A percentile compares a stretch with the other conserved stretches of the same genome.
phyloP scores from a whole-genome alignment of 2,888 invertebrate genomes.

The Drosophila meridionalis region DNA sequence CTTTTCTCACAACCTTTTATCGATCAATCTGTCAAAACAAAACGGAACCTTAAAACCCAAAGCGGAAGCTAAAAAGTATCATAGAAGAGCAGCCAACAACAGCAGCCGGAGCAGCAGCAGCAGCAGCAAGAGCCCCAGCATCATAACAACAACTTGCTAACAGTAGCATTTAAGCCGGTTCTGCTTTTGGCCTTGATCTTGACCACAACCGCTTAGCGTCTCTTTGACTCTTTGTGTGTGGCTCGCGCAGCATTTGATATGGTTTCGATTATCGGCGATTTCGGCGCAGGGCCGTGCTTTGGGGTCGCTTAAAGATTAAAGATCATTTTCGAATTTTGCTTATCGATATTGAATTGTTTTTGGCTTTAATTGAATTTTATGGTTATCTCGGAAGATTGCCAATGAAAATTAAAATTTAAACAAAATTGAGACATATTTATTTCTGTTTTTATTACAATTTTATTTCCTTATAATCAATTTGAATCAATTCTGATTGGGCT shows the following conservation, averaged over 20 bases:
- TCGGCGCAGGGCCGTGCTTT: slow-evolving; percentile 48
- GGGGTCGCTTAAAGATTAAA: slow-evolving; percentile 30
- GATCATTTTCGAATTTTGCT: slow-evolving; percentile 3
- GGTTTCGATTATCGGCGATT: slow-evolving; percentile 27
- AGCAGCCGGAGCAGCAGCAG: neutral
- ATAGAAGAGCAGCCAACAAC: slow-evolving; percentile 44
- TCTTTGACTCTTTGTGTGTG: slow-evolving; percentile 13
- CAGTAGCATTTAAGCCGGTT: slow-evolving; percentile 70
- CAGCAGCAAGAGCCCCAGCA: neutral
- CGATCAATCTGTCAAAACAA: slow-evolving; percentile 66
- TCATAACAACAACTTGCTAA: slow-evolving; percentile 47
- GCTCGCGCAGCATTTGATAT: neutral
- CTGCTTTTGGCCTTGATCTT: slow-evolving; percentile 74
- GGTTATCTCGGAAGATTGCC: neutral
- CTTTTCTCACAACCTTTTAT: slow-evolving; percentile 67
- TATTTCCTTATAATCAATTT: slow-evolving; percentile 9
- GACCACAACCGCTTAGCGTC: slow-evolving; percentile 65
- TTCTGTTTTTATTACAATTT: neutral
- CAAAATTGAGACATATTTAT: no score
- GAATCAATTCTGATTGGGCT: neutral
- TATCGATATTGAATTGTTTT: neutral
- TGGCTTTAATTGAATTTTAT: neutral
- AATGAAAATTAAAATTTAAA: neutral
- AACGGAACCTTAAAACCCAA: slow-evolving; percentile 61
- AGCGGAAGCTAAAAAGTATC: slow-evolving; percentile 62